Conservation (phyloP, 2,797 vertebrate species). For the Calcarius lapponicus region DNA sequence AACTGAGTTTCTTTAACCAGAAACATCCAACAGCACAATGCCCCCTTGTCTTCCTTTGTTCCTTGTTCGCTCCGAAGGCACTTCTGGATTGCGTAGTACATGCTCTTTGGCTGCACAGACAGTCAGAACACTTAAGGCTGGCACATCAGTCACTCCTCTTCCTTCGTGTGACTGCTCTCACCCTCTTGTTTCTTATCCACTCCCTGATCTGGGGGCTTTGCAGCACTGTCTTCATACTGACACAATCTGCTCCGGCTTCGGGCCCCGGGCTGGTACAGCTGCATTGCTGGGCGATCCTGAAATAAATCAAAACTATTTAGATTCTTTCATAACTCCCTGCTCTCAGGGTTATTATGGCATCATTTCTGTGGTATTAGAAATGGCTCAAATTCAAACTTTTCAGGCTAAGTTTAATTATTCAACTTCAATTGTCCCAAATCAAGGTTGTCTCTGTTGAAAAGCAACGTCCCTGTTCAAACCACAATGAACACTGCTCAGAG, state of each 20-base stretch:
- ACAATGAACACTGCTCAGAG: background rate
- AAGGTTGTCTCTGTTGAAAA: background rate
- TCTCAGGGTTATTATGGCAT: background rate
- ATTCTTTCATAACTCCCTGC: background rate
- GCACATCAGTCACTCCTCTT: conserved; percentile 83
- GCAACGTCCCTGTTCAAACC: background rate
- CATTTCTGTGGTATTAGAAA: background rate
- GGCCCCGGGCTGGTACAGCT: conserved; percentile 94
- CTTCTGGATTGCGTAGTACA: conserved; percentile 86
- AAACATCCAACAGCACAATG: conserved; percentile 71
- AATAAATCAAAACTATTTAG: conserved; percentile 52
- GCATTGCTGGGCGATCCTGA: conserved; percentile 97
- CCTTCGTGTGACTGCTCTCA: conserved; percentile 82
- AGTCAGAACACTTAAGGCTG: conserved; percentile 74
- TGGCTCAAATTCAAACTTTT: background rate
- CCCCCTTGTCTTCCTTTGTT: conserved; percentile 69
- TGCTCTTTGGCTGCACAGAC: conserved; percentile 85
- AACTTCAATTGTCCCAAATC: background rate
- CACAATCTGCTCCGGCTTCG: conserved; percentile 85
- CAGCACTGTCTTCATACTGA: conserved; percentile 72
- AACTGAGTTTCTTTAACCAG: conserved; percentile 66
- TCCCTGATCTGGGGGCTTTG: conserved; percentile 74
- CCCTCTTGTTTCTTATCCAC: conserved; percentile 83
- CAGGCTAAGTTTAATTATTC: background rate
- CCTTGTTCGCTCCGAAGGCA: conserved; percentile 85